Conservation (phyloP, 2,797 vertebrate genomes). For the Neopelma chrysocephalum region DNA sequence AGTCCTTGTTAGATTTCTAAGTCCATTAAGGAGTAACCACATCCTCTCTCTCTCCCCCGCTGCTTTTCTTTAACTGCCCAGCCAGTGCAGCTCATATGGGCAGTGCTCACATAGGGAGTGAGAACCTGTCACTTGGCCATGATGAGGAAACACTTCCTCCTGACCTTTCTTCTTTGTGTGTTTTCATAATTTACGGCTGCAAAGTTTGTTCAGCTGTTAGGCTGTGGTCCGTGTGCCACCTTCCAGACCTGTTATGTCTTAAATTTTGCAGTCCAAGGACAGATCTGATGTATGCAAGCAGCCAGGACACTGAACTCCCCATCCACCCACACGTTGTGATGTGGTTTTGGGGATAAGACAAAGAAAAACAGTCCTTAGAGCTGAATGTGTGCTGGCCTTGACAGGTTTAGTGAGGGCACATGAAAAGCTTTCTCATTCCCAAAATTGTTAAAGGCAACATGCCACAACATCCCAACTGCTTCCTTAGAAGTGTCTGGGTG, state of each 20-base stretch:
- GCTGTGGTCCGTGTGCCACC: neutral
- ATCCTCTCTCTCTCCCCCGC: conserved; percentile 31
- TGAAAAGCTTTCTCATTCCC: neutral
- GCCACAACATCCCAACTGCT: neutral
- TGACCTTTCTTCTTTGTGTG: conserved; percentile 32
- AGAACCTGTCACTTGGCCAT: conserved; percentile 30
- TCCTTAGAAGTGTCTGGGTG: neutral
- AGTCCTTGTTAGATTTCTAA: neutral
- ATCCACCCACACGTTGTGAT: neutral
- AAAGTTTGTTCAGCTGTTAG: conserved; percentile 57
- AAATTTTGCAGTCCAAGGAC: neutral
- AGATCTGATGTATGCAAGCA: neutral
- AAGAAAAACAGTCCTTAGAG: neutral
- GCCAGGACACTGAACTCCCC: neutral
- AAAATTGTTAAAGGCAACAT: neutral
- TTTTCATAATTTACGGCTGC: conserved; percentile 7
- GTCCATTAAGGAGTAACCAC: conserved; percentile 19
- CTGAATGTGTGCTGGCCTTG: neutral
- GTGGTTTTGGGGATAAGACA: neutral
- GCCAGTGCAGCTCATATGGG: neutral
- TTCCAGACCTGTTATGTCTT: neutral
- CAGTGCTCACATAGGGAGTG: neutral
- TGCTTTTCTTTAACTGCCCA: neutral
- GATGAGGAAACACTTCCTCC: conserved; percentile 50
- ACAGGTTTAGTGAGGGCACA: neutral